Base-by-base conservation (phyloP, 1,140 invertebrate genomes). In the Ips nitidus region DNA sequence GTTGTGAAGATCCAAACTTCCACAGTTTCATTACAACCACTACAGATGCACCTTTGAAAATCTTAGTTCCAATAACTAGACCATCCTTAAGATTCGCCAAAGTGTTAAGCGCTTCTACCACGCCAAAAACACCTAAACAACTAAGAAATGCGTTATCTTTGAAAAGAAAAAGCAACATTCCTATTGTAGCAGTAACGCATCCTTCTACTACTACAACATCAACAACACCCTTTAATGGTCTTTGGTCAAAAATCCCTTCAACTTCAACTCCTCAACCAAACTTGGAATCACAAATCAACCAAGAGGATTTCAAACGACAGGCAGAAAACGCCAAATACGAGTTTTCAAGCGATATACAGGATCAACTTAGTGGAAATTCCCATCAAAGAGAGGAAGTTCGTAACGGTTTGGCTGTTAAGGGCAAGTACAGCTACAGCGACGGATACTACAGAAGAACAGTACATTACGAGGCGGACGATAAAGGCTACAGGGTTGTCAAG, bases 391-490 rank as follows among this genome's bases (percentile, higher is more conserved):
- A 81, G 40, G 86, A 86, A 75, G 74, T 75, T 1, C 77, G 85
- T 39, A 82, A 86, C 41, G 81, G 81, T 2, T 78, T 81, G 5
- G 82, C 81, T 40, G 79, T 83, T 0, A 78, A 59, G 2, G 86
- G 85, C 2, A 78, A 75, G n/a, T 86, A 86, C 72, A 82, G 81
- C n/a, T 86, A 84, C 73, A 80, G 77, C 56, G 84, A 87, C 76
- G 85, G 84, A 2, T 85, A 75, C 67, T 81, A 83, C 68, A 76
- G 76, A 55, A 79, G 84, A 8, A 85, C 78, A 1, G 84, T 87
- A 0, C 75, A 82, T 59, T 87, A 87, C 68, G 81, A 82, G 58
- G 85, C 85, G 71, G 85, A 87, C 74, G 82, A 87, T 71, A 81
- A 85, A 66, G 86, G 86, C 68, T 87, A 86, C 75, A 76, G 85